These are phyloP conservation scores for Cololabis saira DNA, from an alignment of 2,113 vertebrate species.

Conservation along the genomic window DNA sequence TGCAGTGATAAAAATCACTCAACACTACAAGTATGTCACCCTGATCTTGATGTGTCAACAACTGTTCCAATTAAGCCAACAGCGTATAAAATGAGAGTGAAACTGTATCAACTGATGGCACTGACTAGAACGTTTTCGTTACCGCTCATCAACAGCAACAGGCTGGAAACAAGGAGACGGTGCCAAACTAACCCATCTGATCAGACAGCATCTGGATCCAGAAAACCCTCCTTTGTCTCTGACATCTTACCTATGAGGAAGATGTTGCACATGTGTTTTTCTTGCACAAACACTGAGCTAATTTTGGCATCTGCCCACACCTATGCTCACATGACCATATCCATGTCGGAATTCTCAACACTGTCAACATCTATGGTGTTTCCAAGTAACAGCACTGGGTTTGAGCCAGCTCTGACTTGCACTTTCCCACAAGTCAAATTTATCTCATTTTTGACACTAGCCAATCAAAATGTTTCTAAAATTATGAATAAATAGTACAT, in stretches of 20 bases:
- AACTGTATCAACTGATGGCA: slow-evolving; percentile 10
- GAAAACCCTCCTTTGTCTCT: slow-evolving; percentile 9
- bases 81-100: slow-evolving; percentile 27
- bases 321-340: too few relatives aligned
- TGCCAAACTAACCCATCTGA: slow-evolving; percentile 61
- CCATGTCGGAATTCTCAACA: too few relatives aligned
- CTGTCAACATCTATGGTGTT: too few relatives aligned
- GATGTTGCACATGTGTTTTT: slow-evolving; percentile 10
- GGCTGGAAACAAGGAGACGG: slow-evolving; percentile 54
- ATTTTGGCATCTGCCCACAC: slow-evolving; percentile 19
- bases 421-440: too few relatives aligned
- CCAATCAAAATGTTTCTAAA: too few relatives aligned
- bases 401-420: too few relatives aligned
- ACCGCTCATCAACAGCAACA: slow-evolving; percentile 46
- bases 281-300: slow-evolving; percentile 6
- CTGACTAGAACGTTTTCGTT: slow-evolving; percentile 13
- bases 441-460: too few relatives aligned
- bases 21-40: not conserved
- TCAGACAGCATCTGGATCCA: slow-evolving; percentile 49
- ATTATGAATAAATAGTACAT: too few relatives aligned
- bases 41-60: not conserved
- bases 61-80: not conserved
- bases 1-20: not conserved
- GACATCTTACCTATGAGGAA: slow-evolving; percentile 30
- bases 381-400: too few relatives aligned